Evolutionary conservation across 2,113 vertebrate species (phyloP).

Genomic region (Merops nubicus): DNA sequence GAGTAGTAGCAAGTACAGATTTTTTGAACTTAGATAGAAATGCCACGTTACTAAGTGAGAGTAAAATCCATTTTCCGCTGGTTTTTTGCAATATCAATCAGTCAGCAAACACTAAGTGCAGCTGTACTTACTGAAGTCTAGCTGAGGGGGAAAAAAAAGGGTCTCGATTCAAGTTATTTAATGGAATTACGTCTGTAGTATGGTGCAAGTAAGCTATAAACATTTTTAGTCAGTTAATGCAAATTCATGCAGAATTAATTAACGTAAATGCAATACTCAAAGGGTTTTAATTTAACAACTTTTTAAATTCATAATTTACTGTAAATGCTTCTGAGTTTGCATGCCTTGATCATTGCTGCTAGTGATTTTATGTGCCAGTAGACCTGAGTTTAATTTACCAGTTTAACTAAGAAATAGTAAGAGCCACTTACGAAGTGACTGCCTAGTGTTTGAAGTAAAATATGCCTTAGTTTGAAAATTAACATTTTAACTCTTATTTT

Average conservation of each 20-base stretch:
- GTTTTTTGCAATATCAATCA: slow-evolving; percentile 37
- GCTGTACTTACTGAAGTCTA: slow-evolving; percentile 25
- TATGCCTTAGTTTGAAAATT: slow-evolving; percentile 53
- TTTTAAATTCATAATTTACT: slow-evolving; percentile 83
- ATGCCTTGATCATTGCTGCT: slow-evolving; percentile 89
- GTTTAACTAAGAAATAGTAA: slow-evolving; percentile 81
- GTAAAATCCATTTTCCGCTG: slow-evolving; percentile 35
- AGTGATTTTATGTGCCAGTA: slow-evolving; percentile 87
- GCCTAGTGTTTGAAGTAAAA: slow-evolving; percentile 76
- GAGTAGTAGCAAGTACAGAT: background rate
- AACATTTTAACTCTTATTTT: background rate
- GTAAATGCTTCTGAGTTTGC: slow-evolving; percentile 89
- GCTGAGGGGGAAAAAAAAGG: slow-evolving; percentile 10
- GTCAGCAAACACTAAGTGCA: slow-evolving; percentile 48
- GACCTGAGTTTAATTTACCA: slow-evolving; percentile 84
- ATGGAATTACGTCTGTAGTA: slow-evolving; percentile 53
- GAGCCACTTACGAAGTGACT: slow-evolving; percentile 88
- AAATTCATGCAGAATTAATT: slow-evolving; percentile 72
- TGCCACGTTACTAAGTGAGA: slow-evolving; percentile 43
- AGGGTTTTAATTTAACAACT: slow-evolving; percentile 84
- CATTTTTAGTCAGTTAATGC: slow-evolving; percentile 70
- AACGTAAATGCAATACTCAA: slow-evolving; percentile 83
- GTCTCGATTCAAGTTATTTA: slow-evolving; percentile 52
- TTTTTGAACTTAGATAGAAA: slow-evolving; percentile 3
- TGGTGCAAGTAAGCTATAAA: slow-evolving; percentile 67